Base-by-base conservation (phyloP, 2,797 vertebrate species). In the Anas acuta region DNA sequence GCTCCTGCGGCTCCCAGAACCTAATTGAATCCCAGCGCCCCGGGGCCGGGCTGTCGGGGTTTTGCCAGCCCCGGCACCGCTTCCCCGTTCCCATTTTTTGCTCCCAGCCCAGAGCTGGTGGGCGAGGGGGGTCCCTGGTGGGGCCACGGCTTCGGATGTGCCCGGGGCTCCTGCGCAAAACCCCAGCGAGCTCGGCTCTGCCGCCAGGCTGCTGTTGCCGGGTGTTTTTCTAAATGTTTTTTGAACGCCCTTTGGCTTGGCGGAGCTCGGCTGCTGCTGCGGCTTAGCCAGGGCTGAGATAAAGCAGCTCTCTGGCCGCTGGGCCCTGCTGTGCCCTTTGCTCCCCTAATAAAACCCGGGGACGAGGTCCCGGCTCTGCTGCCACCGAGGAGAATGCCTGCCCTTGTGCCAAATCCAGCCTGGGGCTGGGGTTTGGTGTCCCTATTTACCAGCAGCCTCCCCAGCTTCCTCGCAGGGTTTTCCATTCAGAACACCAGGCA, bases 11-110 rank as follows among this genome's bases (percentile, higher is more conserved):
- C 94, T 95, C 11, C 23, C 12, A n/a, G 86, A 65, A 37, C 19
- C 66, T 86, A 82, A 81, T 93, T 90, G 95, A 73, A 90, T 95
- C 85, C 92, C 32, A 30, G 57, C 92, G 57, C 71, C 39, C 49
- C 1, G 54, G 26, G 33, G 78, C 66, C 13, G 30, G 79, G 88
- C 79, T 39, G 89, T 49, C 32, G 56, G 30, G 41, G 39, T 1
- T 47, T 13, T 82, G 88, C 82, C 30, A 32, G 53, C 17, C 82
- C 88, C 84, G 37, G 61, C 37, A 9, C 26, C 13, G 19, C 67
- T 83, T 79, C 49, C 7, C 4, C 11, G 60, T 88, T 95, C 96
- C 96, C 37, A 3, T 79, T 84, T 91, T 83, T 84, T 82, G 80
- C 69, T 93, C 87, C 84, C 71, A 56, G 93, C 90, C 76, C 69